Evolutionary conservation across 2,888 invertebrate species (phyloP), one percentile per base, ranked within the genome.

Genomic region (Koerneria pararmatus): DNA sequence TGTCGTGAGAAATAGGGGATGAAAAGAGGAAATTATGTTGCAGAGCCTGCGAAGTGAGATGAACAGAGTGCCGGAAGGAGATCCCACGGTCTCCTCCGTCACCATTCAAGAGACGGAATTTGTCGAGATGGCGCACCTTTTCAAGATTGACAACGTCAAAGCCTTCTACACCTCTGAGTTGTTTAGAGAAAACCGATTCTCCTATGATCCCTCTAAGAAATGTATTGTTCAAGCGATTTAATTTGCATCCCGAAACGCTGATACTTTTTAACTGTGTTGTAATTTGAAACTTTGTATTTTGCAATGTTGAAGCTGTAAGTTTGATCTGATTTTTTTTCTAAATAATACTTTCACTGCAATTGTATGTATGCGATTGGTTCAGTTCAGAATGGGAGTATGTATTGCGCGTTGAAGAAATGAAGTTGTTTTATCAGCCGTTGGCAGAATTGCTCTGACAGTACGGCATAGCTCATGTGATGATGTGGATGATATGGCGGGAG

Each of bases 161-260:
- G 89, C 91, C 0, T 98, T 98, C 86, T 97, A 92, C 78, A 90
- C 91, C 27, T 94, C 93, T 78, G 89, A 90, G 51, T 87, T 94
- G 76, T 98, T 98, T 85, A 90, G 89, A 80, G 87, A 88, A 67
- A 94, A 98, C 83, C 89, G 90, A 77, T 98, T 93, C 83, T 87
- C 88, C 0, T 93, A 92, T 77, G 94, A 98, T 85, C 82, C 89
- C 2, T 90, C 89, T 80, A 87, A 91, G 60, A 93, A 91, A 83
- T 87, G 91, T 32, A 94, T 97, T 75, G 85, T 93, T 57, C 93
- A 95, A 82, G 88, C 89, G 27, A 70, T n/a, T n/a, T n/a, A n/a
- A n/a, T n/a, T n/a, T n/a, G n/a, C n/a, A n/a, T n/a, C n/a, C n/a
- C n/a, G n/a, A n/a, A n/a, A n/a, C n/a, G n/a, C n/a, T n/a, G n/a